A percentile compares a stretch with the other conserved stretches of the same genome.
Conservation (phyloP, 2,888 invertebrate genomes). For the Argyra leucocephala region DNA sequence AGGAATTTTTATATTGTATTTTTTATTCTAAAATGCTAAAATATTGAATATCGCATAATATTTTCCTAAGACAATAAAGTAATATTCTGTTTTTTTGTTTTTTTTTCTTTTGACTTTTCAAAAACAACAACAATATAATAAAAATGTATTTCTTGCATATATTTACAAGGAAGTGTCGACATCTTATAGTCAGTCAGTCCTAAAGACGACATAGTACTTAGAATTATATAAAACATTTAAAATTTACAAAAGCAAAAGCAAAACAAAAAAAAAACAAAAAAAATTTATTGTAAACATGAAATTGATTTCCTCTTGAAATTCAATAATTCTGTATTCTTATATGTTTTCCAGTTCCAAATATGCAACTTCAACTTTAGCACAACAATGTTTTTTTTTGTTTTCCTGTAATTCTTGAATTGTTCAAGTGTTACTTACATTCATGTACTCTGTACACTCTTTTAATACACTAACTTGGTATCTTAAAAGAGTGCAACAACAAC, state of each 20-base stretch:
- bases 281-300: neutral
- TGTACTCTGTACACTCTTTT: too few species aligned
- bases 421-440: too few species aligned
- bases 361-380: too few species aligned
- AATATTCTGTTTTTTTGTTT: neutral
- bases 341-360: too few species aligned
- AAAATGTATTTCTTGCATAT: neutral
- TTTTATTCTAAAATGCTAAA: neutral
- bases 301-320: constrained; percentile 6
- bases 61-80: constrained; percentile 1
- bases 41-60: neutral
- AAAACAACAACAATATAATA: too few species aligned
- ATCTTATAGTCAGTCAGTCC: neutral
- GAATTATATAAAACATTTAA: constrained; percentile 1
- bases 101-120: too few species aligned
- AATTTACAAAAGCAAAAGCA: neutral
- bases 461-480: too few species aligned
- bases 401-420: too few species aligned
- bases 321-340: neutral
- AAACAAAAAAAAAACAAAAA: neutral
- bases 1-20: neutral
- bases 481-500: too few species aligned
- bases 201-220: neutral
- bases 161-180: constrained; percentile 1
- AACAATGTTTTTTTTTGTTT: too few species aligned